Conservation (phyloP, 2,888 invertebrate species). For the Drosophila rubida region DNA sequence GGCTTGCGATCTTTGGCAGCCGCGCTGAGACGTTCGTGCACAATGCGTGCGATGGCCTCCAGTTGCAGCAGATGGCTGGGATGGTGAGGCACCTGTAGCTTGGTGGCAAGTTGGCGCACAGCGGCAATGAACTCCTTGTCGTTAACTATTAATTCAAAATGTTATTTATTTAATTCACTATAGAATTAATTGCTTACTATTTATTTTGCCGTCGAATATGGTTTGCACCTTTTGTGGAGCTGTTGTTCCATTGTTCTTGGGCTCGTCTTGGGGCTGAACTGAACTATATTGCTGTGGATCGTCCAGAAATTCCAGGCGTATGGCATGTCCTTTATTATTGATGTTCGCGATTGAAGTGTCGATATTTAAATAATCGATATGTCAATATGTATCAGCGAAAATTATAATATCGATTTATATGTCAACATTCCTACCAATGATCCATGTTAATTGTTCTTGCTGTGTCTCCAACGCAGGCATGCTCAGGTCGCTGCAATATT, state of each 20-base stretch:
- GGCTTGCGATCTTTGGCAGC: constrained; percentile 84
- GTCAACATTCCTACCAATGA: constrained; percentile 86
- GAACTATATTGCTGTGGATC: constrained; percentile 89
- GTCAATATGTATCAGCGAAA: no score
- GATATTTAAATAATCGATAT: no score
- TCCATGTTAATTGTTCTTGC: constrained; percentile 92
- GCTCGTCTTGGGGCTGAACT: constrained; percentile 88
- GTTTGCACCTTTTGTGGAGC: constrained; percentile 89
- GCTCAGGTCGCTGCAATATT: constrained; percentile 91
- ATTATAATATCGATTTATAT: no score
- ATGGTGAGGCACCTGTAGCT: constrained; percentile 92
- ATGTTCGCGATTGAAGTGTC: no score
- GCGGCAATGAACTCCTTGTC: constrained; percentile 93
- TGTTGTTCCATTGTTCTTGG: constrained; percentile 85
- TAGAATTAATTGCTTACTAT: constrained; percentile 88
- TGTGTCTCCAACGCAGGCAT: constrained; percentile 89
- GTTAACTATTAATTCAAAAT: constrained; percentile 32
- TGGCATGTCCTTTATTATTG: constrained; percentile 90
- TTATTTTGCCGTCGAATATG: constrained; percentile 91
- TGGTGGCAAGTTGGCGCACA: constrained; percentile 90
- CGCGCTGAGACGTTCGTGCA: constrained; percentile 87
- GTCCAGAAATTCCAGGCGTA: constrained; percentile 93
- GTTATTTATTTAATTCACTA: not conserved
- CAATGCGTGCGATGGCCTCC: constrained; percentile 88
- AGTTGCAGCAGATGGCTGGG: constrained; percentile 91